Evolutionary conservation across 2,888 invertebrate genomes (phyloP).

Genomic region (Agriopis aurantiaria): DNA sequence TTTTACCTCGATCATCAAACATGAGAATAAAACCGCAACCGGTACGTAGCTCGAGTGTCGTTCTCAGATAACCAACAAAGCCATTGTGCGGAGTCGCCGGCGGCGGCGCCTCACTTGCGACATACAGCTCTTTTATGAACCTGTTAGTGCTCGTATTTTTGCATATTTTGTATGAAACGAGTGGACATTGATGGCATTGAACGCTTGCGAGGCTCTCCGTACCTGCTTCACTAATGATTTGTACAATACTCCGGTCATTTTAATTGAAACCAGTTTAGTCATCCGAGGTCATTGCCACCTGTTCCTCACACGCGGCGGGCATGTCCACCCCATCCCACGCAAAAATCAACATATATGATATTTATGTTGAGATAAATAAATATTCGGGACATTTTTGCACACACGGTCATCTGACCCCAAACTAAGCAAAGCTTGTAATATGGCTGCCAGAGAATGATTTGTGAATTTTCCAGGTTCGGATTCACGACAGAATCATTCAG

Average conservation of each 20-base stretch:
- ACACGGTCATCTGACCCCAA: too few relatives aligned
- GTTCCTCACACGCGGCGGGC: too few relatives aligned
- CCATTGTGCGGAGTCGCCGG: conserved; percentile 16
- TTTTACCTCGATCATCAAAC: background rate
- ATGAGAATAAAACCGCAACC: background rate
- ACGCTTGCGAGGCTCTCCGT: conserved; percentile 1
- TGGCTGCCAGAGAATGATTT: too few relatives aligned
- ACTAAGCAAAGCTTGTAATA: too few relatives aligned
- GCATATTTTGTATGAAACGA: conserved; percentile 4
- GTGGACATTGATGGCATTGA: conserved; percentile 15
- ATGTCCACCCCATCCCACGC: too few relatives aligned
- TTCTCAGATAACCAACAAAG: conserved; percentile 22
- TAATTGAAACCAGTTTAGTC: background rate
- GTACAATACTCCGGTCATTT: background rate
- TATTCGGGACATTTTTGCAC: too few relatives aligned
- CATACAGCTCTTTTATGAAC: conserved; percentile 18
- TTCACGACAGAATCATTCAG: background rate
- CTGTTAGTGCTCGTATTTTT: conserved; percentile 11
- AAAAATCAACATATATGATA: too few relatives aligned
- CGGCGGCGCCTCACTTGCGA: conserved; percentile 25
- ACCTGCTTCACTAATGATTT: background rate
- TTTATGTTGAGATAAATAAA: too few relatives aligned
- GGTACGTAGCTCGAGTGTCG: conserved; percentile 19
- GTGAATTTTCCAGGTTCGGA: background rate
- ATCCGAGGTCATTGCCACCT: too few relatives aligned